phyloP scores from a whole-genome alignment of 2,888 invertebrate species.

The Meloe dianella region DNA sequence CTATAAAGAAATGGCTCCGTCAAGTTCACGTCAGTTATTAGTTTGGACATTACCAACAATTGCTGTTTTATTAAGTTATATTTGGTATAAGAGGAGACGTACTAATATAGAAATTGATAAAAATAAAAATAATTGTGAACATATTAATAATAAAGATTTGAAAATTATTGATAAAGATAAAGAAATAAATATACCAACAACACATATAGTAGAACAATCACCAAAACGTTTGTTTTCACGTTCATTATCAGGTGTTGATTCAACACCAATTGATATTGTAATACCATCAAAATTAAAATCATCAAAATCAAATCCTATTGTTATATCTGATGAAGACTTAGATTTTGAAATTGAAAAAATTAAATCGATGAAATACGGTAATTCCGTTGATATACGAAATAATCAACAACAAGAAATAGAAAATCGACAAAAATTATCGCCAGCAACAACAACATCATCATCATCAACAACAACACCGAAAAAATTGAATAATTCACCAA shows the following conservation, averaged over 20 bases:
- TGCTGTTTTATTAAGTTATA: constrained; percentile 78
- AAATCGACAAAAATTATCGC: not conserved
- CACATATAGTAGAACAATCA: not conserved
- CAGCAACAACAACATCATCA: not conserved
- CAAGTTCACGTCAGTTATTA: constrained; percentile 71
- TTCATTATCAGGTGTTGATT: constrained; percentile 65
- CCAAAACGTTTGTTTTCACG: constrained; percentile 51
- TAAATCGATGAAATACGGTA: constrained; percentile 61
- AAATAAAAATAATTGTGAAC: constrained; percentile 20
- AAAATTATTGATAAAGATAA: constrained; percentile 57
- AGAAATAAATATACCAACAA: not conserved
- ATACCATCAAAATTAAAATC: constrained; percentile 54
- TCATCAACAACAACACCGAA: constrained; percentile 12
- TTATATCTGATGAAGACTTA: constrained; percentile 71
- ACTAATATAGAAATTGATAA: constrained; percentile 69
- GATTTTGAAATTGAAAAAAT: constrained; percentile 72
- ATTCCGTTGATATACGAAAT: constrained; percentile 25
- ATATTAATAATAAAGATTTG: constrained; percentile 29
- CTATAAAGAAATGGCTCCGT: constrained; percentile 73
- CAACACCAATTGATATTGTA: constrained; percentile 72
- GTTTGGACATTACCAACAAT: constrained; percentile 81
- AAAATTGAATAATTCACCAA: constrained; percentile 9
- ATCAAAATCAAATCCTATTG: constrained; percentile 62
- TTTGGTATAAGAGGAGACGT: constrained; percentile 84
- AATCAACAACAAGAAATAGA: constrained; percentile 19